These are phyloP conservation scores for Masticophis lateralis DNA, from an alignment of 2,797 vertebrate genomes.

Conservation along the genomic window DNA sequence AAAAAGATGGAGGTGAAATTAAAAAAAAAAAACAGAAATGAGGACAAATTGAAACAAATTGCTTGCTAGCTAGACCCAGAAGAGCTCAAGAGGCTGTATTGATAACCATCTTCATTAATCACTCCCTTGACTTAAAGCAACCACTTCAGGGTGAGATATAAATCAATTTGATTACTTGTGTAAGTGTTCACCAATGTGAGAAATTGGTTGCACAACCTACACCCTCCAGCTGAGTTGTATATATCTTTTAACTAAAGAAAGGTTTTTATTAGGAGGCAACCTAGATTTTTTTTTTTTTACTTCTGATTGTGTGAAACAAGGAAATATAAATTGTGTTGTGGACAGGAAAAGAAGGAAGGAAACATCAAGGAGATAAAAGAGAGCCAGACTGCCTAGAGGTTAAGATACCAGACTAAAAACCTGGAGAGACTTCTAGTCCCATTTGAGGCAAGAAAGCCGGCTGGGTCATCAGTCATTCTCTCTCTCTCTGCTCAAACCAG, in stretches of 20 bases:
- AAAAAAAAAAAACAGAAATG: background rate
- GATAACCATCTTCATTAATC: constrained; percentile 25
- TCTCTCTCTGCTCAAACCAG: background rate
- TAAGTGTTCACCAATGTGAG: constrained; percentile 39
- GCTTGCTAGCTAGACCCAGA: background rate
- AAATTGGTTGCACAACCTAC: constrained; percentile 37
- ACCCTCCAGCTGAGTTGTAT: constrained; percentile 16
- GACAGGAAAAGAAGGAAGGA: background rate
- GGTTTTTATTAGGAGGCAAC: background rate
- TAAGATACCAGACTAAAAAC: background rate
- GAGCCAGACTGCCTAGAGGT: background rate
- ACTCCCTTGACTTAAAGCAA: constrained; percentile 25
- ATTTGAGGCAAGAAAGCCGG: background rate
- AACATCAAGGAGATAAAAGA: background rate
- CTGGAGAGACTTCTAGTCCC: background rate
- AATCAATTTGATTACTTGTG: constrained; percentile 37
- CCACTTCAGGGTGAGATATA: constrained; percentile 31
- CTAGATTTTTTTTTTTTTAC: constrained; percentile 8
- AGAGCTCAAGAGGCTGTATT: constrained; percentile 6
- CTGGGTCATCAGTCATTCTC: background rate
- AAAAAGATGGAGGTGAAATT: background rate
- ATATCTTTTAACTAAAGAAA: constrained; percentile 29
- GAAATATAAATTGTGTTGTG: background rate
- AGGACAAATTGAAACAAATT: constrained; percentile 1
- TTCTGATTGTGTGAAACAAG: background rate